phyloP scores from a whole-genome alignment of 2,113 vertebrate genomes.

The western clawed frog (Xenopus tropicalis) region UCB_Xtro_10.0 CM004445.2:137840501-137841000 shows the following conservation, averaged over 20 bases:
- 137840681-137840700: neutral
- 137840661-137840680: too few species aligned
- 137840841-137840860: neutral
- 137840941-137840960: too few species aligned
- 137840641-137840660: constrained; percentile 1
- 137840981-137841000: neutral
- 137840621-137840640: too few species aligned
- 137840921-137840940: too few species aligned
- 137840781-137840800: too few species aligned
- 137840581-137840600: constrained; percentile 1
- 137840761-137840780: too few species aligned
- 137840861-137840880: too few species aligned
- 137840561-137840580: neutral
- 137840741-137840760: too few species aligned
- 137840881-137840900: neutral
- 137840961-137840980: too few species aligned
- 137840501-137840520: constrained; percentile 19
- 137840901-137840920: neutral
- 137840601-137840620: neutral
- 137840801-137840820: neutral
- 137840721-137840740: too few species aligned
- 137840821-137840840: neutral
- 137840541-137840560: neutral
- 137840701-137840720: constrained; percentile 4
- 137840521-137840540: neutral